These are phyloP conservation scores for Gobio occitaniae DNA, from an alignment of 2,797 vertebrate species.

Conservation along the genomic window DNA sequence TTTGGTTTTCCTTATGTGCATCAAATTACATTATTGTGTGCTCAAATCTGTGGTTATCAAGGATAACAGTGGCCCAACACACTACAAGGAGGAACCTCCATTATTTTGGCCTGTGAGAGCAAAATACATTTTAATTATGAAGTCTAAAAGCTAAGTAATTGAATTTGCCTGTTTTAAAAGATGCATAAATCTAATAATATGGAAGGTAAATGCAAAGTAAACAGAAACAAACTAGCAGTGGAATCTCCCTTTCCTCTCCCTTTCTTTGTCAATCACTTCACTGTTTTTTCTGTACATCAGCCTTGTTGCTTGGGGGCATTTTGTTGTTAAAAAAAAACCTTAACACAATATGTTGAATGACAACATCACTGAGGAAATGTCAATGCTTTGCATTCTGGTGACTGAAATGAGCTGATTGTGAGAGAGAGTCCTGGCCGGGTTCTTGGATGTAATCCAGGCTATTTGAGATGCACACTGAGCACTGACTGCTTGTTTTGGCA, in stretches of 20 bases:
- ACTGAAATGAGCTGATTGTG: conserved; percentile 21
- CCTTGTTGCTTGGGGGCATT: conserved; percentile 16
- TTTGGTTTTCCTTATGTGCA: background rate
- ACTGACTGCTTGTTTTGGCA: conserved; percentile 47
- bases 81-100: background rate
- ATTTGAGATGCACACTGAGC: conserved; percentile 46
- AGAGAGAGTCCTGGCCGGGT: background rate
- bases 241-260: background rate
- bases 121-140: background rate
- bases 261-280: conserved; percentile 16
- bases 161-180: background rate
- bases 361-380: conserved; percentile 27
- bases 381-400: conserved; percentile 15
- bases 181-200: background rate
- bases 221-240: background rate
- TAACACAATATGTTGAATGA: conserved; percentile 26
- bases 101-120: background rate
- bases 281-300: conserved; percentile 12
- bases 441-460: conserved; percentile 41
- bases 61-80: background rate
- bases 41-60: conserved; percentile 1
- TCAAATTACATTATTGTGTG: background rate
- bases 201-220: background rate
- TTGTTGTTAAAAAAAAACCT: conserved; percentile 8
- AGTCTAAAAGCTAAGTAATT: conserved; percentile 3